Conservation (phyloP, 2,797 vertebrate species). For the Coregonus sp. region DNA sequence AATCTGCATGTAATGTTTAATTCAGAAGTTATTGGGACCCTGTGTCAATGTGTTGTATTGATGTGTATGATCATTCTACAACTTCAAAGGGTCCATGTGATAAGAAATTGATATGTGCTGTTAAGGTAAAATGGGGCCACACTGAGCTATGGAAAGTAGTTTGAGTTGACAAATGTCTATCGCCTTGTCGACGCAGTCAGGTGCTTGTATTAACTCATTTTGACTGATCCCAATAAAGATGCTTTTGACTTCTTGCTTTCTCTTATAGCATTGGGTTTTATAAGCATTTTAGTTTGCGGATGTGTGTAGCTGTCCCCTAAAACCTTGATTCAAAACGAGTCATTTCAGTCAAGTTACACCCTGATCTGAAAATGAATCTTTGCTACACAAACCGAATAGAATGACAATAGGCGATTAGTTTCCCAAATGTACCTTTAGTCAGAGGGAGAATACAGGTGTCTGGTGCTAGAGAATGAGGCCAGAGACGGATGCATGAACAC, state of each 20-base stretch:
- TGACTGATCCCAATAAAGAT: constrained; percentile 62
- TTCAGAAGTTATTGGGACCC: constrained; percentile 42
- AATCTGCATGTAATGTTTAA: constrained; percentile 64
- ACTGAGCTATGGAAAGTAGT: constrained; percentile 8
- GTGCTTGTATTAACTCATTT: constrained; percentile 52
- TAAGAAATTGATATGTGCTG: constrained; percentile 5
- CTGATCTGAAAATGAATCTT: no score
- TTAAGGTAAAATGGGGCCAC: background rate
- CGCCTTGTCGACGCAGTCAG: constrained; percentile 21
- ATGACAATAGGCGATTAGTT: no score
- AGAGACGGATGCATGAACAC: no score
- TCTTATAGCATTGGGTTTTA: background rate
- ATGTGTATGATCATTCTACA: constrained; percentile 38
- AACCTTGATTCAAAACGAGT: no score
- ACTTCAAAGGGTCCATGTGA: background rate
- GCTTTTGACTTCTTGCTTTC: constrained; percentile 29
- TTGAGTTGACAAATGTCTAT: constrained; percentile 29
- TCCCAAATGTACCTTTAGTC: no score
- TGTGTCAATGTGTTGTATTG: constrained; percentile 29
- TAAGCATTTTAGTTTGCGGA: no score
- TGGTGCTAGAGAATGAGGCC: no score
- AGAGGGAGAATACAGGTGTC: no score
- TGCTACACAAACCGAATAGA: no score
- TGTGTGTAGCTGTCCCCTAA: no score
- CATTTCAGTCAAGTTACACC: no score